Percentiles rank a stretch among this genome's conserved stretches.
Conservation (phyloP, 2,888 invertebrate species). For the Conchocele bisecta region DNA sequence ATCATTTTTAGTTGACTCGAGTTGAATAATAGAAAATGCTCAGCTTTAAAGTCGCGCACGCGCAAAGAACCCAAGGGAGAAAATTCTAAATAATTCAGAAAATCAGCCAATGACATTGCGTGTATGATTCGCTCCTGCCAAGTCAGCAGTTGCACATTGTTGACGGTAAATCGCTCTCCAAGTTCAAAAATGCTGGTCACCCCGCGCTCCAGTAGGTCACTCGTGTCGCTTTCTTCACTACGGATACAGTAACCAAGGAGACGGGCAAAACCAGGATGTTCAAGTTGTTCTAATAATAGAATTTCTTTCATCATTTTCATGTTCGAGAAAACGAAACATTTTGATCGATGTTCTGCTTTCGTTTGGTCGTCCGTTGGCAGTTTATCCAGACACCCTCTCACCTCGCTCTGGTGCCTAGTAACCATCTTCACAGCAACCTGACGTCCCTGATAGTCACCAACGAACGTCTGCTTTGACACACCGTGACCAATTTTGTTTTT, state of each 20-base stretch:
- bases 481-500: slow-evolving; percentile 78
- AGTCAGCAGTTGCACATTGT: slow-evolving; percentile 69
- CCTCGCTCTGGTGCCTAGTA: slow-evolving; percentile 77
- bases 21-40: slow-evolving; percentile 76
- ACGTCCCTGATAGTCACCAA: slow-evolving; percentile 67
- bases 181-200: slow-evolving; percentile 77
- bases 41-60: slow-evolving; percentile 78
- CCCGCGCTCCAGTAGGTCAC: slow-evolving; percentile 78
- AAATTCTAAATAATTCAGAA: slow-evolving; percentile 75
- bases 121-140: slow-evolving; percentile 69
- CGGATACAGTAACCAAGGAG: slow-evolving; percentile 79
- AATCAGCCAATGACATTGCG: slow-evolving; percentile 73
- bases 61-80: slow-evolving; percentile 79
- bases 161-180: slow-evolving; percentile 70
- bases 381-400: slow-evolving; percentile 71
- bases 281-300: slow-evolving; percentile 74
- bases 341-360: slow-evolving; percentile 42
- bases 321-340: slow-evolving; percentile 75
- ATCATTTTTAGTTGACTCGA: slow-evolving; percentile 76
- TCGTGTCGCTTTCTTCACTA: slow-evolving; percentile 78
- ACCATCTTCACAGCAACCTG: slow-evolving; percentile 80
- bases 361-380: slow-evolving; percentile 42
- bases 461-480: slow-evolving; percentile 79
- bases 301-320: slow-evolving; percentile 81
- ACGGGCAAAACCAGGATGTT: slow-evolving; percentile 74